phyloP scores from a whole-genome alignment of 2,888 invertebrate species.

The Pediacus dermestoides region DNA sequence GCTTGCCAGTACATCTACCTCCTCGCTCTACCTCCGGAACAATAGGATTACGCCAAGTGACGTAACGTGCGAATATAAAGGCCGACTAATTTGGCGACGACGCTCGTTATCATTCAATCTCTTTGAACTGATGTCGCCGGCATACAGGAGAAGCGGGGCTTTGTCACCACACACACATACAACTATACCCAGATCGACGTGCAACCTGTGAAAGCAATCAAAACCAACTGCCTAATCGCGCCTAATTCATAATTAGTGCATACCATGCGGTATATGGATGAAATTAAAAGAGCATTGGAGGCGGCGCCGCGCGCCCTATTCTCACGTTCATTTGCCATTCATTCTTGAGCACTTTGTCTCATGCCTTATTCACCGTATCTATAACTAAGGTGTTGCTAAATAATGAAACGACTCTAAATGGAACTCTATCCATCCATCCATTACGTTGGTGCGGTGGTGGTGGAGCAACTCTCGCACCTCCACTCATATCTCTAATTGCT shows the following conservation, averaged over 20 bases:
- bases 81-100: constrained; percentile 41
- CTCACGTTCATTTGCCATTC: constrained; percentile 47
- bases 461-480: constrained; percentile 14
- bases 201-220: constrained; percentile 37
- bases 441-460: constrained; percentile 8
- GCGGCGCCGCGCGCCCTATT: constrained; percentile 23
- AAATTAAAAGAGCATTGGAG: constrained; percentile 36
- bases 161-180: neutral
- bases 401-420: constrained; percentile 41
- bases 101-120: constrained; percentile 45
- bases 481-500: constrained; percentile 34
- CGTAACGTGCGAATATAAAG: constrained; percentile 43
- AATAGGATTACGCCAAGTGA: constrained; percentile 41
- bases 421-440: constrained; percentile 37
- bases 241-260: constrained; percentile 34
- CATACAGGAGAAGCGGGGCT: constrained; percentile 2
- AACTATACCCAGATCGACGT: constrained; percentile 6
- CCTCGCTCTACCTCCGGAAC: constrained; percentile 25
- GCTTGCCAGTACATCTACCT: constrained; percentile 10
- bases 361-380: constrained; percentile 47
- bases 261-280: constrained; percentile 27
- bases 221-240: constrained; percentile 33
- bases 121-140: constrained; percentile 36
- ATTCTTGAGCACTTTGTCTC: constrained; percentile 47
- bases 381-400: constrained; percentile 47